Evolutionary conservation across 1,140 invertebrate genomes (phyloP).

Genomic region (Hylaeus volcanicus): DNA sequence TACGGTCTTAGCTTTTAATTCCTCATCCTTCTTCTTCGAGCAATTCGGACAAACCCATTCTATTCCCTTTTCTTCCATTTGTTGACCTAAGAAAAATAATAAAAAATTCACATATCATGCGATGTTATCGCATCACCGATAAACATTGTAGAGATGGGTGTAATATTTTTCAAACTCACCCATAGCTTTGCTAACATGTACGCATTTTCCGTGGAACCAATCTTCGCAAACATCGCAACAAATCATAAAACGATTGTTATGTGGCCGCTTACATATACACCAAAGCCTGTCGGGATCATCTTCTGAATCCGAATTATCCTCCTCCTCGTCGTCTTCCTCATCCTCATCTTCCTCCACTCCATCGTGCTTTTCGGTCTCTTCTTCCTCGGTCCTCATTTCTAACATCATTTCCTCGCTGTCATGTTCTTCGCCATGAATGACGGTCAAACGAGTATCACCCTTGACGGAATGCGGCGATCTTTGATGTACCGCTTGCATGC

Average conservation of each 20-base stretch:
- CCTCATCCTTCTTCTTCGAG: slow-evolving; percentile 83
- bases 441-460: slow-evolving; percentile 29
- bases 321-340: slow-evolving; percentile 79
- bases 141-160: neutral
- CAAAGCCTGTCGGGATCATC: slow-evolving; percentile 97
- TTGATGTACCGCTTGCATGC: slow-evolving; percentile 29
- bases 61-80: slow-evolving; percentile 93
- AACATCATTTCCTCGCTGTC: slow-evolving; percentile 78
- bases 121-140: neutral
- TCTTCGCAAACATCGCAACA: slow-evolving; percentile 97
- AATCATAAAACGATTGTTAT: slow-evolving; percentile 99
- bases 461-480: slow-evolving; percentile 11
- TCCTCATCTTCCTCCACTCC: slow-evolving; percentile 74
- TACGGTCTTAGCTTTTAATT: slow-evolving; percentile 55
- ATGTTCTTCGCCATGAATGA: slow-evolving; percentile 18
- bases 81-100: slow-evolving; percentile 80
- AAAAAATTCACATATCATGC: neutral
- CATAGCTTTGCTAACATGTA: slow-evolving; percentile 94
- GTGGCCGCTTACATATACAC: slow-evolving; percentile 97
- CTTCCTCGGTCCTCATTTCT: slow-evolving; percentile 82
- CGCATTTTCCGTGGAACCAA: slow-evolving; percentile 98
- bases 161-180: slow-evolving; percentile 77
- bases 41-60: slow-evolving; percentile 96
- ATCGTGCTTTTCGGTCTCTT: slow-evolving; percentile 76
- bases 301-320: slow-evolving; percentile 87